Evolutionary conservation across 2,113 vertebrate genomes (phyloP).

Genomic region (Anarhynchus alexandrinus): DNA sequence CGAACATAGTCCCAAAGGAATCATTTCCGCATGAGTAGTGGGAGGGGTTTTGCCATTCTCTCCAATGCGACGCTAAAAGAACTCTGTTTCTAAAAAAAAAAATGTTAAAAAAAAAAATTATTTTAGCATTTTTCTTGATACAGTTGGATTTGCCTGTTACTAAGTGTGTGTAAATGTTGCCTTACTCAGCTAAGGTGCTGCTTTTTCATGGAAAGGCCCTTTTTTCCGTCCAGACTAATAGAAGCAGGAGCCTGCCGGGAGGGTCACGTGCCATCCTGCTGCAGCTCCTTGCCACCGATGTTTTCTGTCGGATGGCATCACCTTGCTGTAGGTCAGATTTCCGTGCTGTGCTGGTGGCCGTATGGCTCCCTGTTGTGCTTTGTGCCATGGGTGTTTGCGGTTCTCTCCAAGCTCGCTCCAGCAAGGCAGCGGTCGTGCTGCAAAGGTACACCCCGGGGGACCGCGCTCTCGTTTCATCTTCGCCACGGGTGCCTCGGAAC

Average conservation of each 20-base stretch:
- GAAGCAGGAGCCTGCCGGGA: background rate
- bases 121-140: background rate
- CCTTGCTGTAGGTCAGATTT: background rate
- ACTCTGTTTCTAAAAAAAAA: background rate
- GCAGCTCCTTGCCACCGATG: background rate
- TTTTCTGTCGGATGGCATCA: background rate
- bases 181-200: background rate
- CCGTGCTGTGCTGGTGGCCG: fast-evolving
- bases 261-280: background rate
- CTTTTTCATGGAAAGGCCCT: background rate
- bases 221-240: background rate
- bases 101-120: background rate
- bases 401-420: background rate
- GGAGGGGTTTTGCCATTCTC: background rate
- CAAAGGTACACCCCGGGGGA: background rate
- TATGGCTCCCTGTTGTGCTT: background rate
- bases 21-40: fast-evolving
- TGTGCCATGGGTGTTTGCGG: fast-evolving
- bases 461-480: fast-evolving
- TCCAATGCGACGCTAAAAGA: background rate
- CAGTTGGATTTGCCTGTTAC: background rate
- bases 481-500: background rate
- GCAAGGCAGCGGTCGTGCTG: fast-evolving
- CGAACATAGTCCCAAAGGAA: background rate
- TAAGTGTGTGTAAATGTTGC: background rate